A percentile compares a stretch with the other conserved stretches of the same genome.
Conservation (phyloP, 2,113 vertebrate genomes). For the Cromileptes altivelis region DNA sequence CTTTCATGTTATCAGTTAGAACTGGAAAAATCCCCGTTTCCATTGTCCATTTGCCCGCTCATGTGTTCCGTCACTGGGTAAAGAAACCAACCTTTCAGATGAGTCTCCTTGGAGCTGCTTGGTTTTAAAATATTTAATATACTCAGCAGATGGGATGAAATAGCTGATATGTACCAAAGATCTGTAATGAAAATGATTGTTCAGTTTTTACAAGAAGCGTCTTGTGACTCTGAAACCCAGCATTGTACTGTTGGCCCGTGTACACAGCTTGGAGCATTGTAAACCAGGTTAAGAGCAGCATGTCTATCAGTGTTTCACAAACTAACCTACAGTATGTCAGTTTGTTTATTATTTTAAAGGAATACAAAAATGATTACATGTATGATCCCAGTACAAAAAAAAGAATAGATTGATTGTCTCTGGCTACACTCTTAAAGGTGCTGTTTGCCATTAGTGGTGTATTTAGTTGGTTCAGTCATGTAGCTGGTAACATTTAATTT, state of each 20-base stretch:
- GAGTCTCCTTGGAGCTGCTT: constrained; percentile 58
- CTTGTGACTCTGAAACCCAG: constrained; percentile 55
- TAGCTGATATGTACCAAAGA: constrained; percentile 85
- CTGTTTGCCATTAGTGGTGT: constrained; percentile 76
- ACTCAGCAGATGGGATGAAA: constrained; percentile 59
- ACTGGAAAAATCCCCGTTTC: constrained; percentile 59
- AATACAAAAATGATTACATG: constrained; percentile 30
- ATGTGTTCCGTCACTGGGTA: constrained; percentile 44
- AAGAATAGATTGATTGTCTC: constrained; percentile 23
- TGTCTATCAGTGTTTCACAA: constrained; percentile 68
- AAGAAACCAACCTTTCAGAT: constrained; percentile 37
- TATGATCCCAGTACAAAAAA: constrained; percentile 37
- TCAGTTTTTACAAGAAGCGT: constrained; percentile 62
- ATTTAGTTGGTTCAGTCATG: constrained; percentile 64
- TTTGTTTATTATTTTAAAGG: constrained; percentile 30
- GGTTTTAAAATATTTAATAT: constrained; percentile 58
- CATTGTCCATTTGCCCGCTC: constrained; percentile 19
- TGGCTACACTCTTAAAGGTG: constrained; percentile 69
- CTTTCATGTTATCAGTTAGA: constrained; percentile 56
- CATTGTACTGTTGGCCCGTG: constrained; percentile 55
- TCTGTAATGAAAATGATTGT: constrained; percentile 76
- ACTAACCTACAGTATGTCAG: constrained; percentile 54
- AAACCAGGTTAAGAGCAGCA: constrained; percentile 56
- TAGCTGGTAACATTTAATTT: constrained; percentile 67
- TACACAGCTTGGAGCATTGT: constrained; percentile 51